phyloP scores from a whole-genome alignment of 2,797 vertebrate genomes.

The Triplophysa bombifrons region DNA sequence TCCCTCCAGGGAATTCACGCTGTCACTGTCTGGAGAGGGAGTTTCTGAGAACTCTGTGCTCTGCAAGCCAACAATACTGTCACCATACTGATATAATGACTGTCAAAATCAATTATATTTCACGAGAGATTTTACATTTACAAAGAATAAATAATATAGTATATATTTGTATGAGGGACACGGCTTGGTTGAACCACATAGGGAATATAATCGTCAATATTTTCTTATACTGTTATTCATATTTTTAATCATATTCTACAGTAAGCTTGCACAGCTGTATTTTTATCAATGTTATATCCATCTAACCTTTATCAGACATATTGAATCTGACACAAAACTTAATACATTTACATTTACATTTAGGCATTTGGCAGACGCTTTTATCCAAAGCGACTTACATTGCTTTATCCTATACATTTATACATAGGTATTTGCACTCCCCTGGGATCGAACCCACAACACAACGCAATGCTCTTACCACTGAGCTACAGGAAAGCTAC shows the following conservation, averaged over 20 bases:
- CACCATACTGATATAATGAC: not conserved
- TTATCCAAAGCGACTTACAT: too few species aligned
- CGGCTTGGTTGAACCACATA: too few species aligned
- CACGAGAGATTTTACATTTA: not conserved
- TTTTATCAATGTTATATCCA: not conserved
- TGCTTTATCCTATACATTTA: too few species aligned
- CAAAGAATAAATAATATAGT: not conserved
- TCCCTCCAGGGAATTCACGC: conserved; percentile 94
- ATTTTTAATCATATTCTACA: not conserved
- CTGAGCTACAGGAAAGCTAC: too few species aligned
- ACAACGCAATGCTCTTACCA: too few species aligned
- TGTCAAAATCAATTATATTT: not conserved
- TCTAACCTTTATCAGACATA: not conserved
- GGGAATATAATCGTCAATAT: too few species aligned
- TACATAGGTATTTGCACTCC: too few species aligned
- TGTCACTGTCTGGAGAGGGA: conserved; percentile 96
- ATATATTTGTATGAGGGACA: not conserved
- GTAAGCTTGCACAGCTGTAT: not conserved
- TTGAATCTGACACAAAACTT: not conserved
- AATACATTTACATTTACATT: too few species aligned
- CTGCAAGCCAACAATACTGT: conserved; percentile 67
- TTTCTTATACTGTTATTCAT: too few species aligned
- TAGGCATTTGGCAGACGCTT: too few species aligned
- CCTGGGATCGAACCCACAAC: too few species aligned
- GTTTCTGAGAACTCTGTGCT: conserved; percentile 97